Evolutionary conservation across 2,888 invertebrate genomes (phyloP), one percentile per base, ranked within the genome.

Genomic region (Hipparchia sbordonii): DNA sequence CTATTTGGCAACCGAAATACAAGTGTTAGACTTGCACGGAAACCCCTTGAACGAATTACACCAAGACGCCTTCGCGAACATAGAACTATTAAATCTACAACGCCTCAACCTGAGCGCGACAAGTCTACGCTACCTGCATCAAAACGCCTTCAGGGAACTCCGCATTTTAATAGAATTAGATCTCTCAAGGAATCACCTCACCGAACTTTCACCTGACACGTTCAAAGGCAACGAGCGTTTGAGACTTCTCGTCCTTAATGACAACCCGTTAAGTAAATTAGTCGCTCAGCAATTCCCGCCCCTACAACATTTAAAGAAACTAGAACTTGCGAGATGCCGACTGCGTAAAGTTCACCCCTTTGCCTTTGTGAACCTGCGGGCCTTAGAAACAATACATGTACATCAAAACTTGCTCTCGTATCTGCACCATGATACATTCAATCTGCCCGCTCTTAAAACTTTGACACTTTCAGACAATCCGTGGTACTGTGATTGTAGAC

Each of bases 401-500:
- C 96, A 96, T 73, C 96, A 97, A 78, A 98, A 98, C 88, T 95
- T 95, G 76, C 96, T 98, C 77, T 94, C 96, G 13, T 95, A 95
- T 81, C 94, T 98, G 45, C 92, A 93, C 79, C 88, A 87, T 76
- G 87, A 90, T 67, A 92, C 93, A 1, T 92, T 93, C 70, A 91
- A 93, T 79, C 84, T 93, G 59, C 92, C 92, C 4, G 82, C 88
- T 71, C 92, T 98, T 66, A 98, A 97, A 91, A 97, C 97, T 3
- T 91, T 98, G 13, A 95, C 96, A 10, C 88, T 98, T 70, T 96
- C 97, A 78, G 96, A 96, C 52, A 98, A 98, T 87, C 97, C 97
- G 7, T 98, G 98, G 98, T 95, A 95, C 79, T 98, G 98, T 87
- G 98, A 98, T 89, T 98, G 98, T 88, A 95, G 96, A 80, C 88